Conservation (phyloP, 1,140 invertebrate genomes). For the Trachymyrmex cornetzi region DNA sequence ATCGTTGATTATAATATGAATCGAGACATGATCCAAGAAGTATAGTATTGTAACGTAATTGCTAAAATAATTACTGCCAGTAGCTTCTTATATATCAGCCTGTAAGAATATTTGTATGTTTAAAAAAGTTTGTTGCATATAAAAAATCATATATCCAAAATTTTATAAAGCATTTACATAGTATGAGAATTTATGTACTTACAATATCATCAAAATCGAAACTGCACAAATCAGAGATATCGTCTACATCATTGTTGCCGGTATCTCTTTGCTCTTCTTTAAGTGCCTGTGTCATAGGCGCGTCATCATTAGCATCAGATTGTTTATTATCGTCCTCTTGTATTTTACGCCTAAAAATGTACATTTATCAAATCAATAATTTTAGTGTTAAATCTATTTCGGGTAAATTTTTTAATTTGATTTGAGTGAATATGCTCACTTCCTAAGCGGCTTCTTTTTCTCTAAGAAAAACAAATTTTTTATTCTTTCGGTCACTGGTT, state of each 20-base stretch:
- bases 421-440: neutral
- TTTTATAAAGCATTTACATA: neutral
- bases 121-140: neutral
- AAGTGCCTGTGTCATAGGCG: neutral
- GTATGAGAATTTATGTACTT: neutral
- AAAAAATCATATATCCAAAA: conserved; percentile 1
- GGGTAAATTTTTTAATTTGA: neutral
- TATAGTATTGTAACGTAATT: neutral
- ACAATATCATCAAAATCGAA: conserved; percentile 59
- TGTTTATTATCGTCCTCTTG: neutral
- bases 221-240: neutral
- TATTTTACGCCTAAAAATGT: conserved; percentile 8
- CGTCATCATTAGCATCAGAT: neutral
- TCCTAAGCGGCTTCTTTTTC: conserved; percentile 16
- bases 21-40: neutral
- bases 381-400: neutral
- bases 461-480: conserved; percentile 65
- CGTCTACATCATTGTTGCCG: neutral
- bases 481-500: conserved; percentile 59
- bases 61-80: neutral
- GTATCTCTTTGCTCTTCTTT: conserved; percentile 17
- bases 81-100: conserved; percentile 5
- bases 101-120: conserved; percentile 50
- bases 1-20: neutral
- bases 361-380: conserved; percentile 10